Evolutionary conservation across 2,797 vertebrate genomes (phyloP), one percentile per base, ranked within the genome.

Genomic region (Acipenser oxyrinchus): DNA sequence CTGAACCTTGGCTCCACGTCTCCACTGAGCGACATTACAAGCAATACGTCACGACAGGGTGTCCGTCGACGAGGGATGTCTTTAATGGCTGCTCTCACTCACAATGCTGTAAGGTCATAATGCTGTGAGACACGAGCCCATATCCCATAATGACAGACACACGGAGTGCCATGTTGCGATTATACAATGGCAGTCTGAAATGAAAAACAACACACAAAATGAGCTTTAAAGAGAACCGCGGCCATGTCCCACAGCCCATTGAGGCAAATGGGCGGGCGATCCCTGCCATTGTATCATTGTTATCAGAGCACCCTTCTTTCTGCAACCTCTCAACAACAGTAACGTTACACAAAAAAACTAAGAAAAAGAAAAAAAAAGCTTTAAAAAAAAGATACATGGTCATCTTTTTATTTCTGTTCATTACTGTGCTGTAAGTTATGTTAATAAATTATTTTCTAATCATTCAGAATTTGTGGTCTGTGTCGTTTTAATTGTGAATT

Each of bases 381-480:
- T 62, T 6, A 10, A 18, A 67, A 63, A 64, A 67, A 55, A 61
- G 67, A 67, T 70, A 62, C 62, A 58, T 82, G 79, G 81, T 69
- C 81, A 69, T 82, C 80, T 71, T 81, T 62, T 76, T 82, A 75
- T 82, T 62, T 62, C 6, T 78, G 78, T 78, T 81, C 80, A 81
- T 77, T 75, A 77, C 76, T 81, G 82, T 86, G 83, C 83, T 88
- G 84, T 84, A 80, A 66, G 68, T 86, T 85, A 75, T 78, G 81
- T 87, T 86, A 89, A 87, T 89, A 88, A 88, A 89, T 86, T 86
- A 86, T 88, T 88, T 87, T 88, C 78, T 83, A 84, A 81, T 83
- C 85, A 86, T 77, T 82, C 77, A 79, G 18, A 62, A 48, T 48
- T 9, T 37, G 8, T 9, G 18, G 60, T 7, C n/a, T 2, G 13